These are phyloP conservation scores for Amitus sp. DNA, from an alignment of 2,888 invertebrate genomes.

Conservation along the genomic window DNA sequence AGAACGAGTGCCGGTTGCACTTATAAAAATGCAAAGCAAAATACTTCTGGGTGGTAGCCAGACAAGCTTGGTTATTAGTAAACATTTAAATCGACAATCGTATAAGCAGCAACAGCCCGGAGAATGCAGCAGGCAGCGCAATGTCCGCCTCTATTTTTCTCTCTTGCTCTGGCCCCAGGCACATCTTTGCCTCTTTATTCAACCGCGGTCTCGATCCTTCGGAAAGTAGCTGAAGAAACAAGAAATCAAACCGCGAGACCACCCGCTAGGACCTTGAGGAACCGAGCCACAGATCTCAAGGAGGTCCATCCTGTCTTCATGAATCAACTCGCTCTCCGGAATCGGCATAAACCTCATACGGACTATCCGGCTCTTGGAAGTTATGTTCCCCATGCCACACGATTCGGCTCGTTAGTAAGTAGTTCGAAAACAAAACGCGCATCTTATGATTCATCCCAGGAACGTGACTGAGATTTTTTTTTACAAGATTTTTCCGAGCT, in stretches of 20 bases:
- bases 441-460: too few relatives aligned
- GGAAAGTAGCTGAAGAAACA: constrained; percentile 58
- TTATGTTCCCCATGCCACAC: constrained; percentile 43
- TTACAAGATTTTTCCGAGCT: too few relatives aligned
- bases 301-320: constrained; percentile 66
- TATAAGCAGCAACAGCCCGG: constrained; percentile 43
- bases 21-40: constrained; percentile 65
- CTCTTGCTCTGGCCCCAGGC: constrained; percentile 17
- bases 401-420: constrained; percentile 37
- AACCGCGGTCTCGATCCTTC: constrained; percentile 43
- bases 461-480: too few relatives aligned
- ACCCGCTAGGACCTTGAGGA: constrained; percentile 62
- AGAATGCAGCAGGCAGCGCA: constrained; percentile 44
- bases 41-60: constrained; percentile 65
- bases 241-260: constrained; percentile 65
- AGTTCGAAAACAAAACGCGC: constrained; percentile 29
- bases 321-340: constrained; percentile 62
- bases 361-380: constrained; percentile 45
- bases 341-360: constrained; percentile 62
- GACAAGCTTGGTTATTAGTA: constrained; percentile 66
- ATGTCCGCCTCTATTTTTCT: constrained; percentile 36
- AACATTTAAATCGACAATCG: constrained; percentile 66
- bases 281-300: constrained; percentile 60
- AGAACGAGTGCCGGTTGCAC: constrained; percentile 53
- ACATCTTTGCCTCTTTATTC: constrained; percentile 21